Evolutionary conservation across 2,113 vertebrate species (phyloP).

Genomic region (Emydura subglobosa): DNA sequence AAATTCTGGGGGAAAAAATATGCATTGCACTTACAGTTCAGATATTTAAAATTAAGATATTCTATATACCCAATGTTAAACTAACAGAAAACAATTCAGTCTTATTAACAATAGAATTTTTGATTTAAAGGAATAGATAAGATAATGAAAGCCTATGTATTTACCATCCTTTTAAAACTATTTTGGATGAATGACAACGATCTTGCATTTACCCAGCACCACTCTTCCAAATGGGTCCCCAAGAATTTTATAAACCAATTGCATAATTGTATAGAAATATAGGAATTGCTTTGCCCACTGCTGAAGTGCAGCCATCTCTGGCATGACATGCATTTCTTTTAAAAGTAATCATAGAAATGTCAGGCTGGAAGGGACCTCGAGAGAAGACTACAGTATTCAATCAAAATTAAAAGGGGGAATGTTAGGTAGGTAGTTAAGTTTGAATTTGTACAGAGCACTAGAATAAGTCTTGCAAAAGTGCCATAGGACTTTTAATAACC

Average conservation of each 20-base stretch:
- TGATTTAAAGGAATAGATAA: background rate
- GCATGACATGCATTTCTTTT: background rate
- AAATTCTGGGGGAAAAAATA: constrained; percentile 44
- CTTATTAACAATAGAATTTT: constrained; percentile 52
- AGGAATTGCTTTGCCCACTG: background rate
- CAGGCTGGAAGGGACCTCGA: background rate
- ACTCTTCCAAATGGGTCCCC: background rate
- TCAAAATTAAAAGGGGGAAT: background rate
- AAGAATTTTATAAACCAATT: constrained; percentile 1
- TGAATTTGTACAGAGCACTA: background rate
- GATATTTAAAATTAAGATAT: constrained; percentile 34
- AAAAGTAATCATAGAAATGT: background rate
- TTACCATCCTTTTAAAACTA: constrained; percentile 1
- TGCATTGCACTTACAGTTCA: background rate
- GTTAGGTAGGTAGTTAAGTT: background rate
- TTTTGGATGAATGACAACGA: constrained; percentile 33
- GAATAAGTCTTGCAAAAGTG: background rate
- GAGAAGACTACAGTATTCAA: background rate
- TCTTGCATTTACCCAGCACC: background rate
- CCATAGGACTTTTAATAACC: background rate
- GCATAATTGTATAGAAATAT: constrained; percentile 43
- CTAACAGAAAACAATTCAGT: constrained; percentile 42
- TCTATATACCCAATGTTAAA: constrained; percentile 18
- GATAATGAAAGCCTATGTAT: background rate
- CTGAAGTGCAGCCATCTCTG: constrained; percentile 9